phyloP scores from a whole-genome alignment of 2,113 vertebrate species.

The Callipepla squamata region DNA sequence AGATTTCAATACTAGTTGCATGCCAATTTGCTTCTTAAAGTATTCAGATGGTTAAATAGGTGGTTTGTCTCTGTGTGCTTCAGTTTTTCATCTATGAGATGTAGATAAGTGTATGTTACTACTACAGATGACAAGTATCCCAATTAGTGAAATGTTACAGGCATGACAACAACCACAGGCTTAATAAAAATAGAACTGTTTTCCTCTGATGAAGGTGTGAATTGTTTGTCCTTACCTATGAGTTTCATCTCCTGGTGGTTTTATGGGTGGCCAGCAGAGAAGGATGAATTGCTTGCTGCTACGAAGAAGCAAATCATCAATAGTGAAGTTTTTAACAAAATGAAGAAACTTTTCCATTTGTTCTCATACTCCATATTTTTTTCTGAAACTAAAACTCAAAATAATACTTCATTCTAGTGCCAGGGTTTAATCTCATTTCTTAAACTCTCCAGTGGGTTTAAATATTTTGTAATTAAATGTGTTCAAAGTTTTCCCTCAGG shows the following conservation, averaged over 20 bases:
- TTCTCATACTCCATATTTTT: background rate
- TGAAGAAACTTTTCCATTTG: background rate
- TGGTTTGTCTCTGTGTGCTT: fast-evolving
- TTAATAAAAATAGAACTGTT: background rate
- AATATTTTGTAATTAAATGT: slow-evolving; percentile 36
- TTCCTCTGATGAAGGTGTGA: background rate
- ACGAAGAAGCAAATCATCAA: background rate
- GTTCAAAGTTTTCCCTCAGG: slow-evolving; percentile 5
- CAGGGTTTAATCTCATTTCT: slow-evolving; percentile 24
- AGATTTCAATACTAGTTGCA: background rate
- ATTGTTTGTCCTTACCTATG: background rate
- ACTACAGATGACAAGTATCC: background rate
- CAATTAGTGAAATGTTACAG: background rate
- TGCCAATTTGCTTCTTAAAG: background rate
- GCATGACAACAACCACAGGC: background rate
- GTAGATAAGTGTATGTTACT: background rate
- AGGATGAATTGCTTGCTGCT: background rate
- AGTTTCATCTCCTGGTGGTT: background rate
- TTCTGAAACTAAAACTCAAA: background rate
- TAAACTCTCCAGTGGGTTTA: slow-evolving; percentile 11
- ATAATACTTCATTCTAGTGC: background rate
- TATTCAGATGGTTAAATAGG: background rate
- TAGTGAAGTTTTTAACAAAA: background rate
- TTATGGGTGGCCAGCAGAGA: background rate
- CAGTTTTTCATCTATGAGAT: background rate